Base-by-base conservation (phyloP, 2,888 invertebrate genomes). In the Sarcophaga subvicina region DNA sequence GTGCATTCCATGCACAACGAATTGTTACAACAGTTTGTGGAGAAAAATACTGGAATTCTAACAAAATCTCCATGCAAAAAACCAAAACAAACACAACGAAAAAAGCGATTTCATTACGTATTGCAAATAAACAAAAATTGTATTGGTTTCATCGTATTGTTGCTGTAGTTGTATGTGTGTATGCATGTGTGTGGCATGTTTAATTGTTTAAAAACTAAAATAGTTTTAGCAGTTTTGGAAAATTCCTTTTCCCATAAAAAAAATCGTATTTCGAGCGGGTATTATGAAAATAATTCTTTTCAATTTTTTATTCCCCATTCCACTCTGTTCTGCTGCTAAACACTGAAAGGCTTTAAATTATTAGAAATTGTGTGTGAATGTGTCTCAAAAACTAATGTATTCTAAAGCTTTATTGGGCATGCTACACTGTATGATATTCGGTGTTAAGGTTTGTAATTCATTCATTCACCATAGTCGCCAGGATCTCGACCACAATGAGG, bases 141-240 rank as follows among this genome's bases (percentile, higher is more conserved):
- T 67, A 80, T 80, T 73, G 62, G 80, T 59, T 80, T 73, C 27
- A 67, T 60, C n/a, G 60, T 49, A 60, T 69, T 8, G 47, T 80
- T 64, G 8, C 17, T 71, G 64, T 25, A 71, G 45, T 25, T 62
- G 47, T 62, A 54, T 17, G 54, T 3, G 0, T 11, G 47, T 2
- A 5, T 49, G 49, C 14, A 49, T 12, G 10, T 54, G 4, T 54
- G 17, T 12, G 12, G 14, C 17, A 17, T 54, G 12, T 54, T 54
- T 54, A 17, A 54, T 12, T 54, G 54, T 54, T 37, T 54, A 54
- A 17, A 54, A 54, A 54, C 54, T 54, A 14, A 54, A 54, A 54
- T 54, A 54, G 49, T 54, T 54, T 54, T 54, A 12, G 54, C 14
- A 14, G 12, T 17, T 54, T 54, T 54, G 37, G 37, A 37, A 37